Conservation (phyloP, 1,140 invertebrate genomes). For the Drosophila fuyamai region DNA sequence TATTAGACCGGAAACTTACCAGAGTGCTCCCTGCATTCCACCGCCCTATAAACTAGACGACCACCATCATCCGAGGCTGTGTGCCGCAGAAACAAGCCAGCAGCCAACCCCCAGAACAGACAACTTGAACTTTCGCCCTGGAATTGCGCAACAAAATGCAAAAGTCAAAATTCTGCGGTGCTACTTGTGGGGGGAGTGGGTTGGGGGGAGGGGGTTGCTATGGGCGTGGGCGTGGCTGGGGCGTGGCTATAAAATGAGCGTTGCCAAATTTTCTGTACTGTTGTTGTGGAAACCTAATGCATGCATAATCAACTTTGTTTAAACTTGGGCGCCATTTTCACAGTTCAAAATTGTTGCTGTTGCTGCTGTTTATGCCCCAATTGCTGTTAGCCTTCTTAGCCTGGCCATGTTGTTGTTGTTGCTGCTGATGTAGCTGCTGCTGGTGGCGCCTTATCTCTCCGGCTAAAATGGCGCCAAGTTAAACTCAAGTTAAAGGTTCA, state of each 20-base stretch:
- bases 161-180: constrained; percentile 72
- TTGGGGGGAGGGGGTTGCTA: neutral
- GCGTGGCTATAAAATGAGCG: constrained; percentile 76
- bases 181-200: constrained; percentile 1
- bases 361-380: constrained; percentile 71
- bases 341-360: constrained; percentile 44
- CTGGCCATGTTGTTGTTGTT: constrained; percentile 2
- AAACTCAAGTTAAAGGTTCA: constrained; percentile 83
- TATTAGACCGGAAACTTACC: constrained; percentile 55
- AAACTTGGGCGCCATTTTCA: constrained; percentile 73
- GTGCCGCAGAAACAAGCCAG: constrained; percentile 30
- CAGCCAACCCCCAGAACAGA: constrained; percentile 46
- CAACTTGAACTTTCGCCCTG: constrained; percentile 78
- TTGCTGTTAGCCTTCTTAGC: constrained; percentile 52
- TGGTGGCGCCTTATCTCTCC: constrained; percentile 72
- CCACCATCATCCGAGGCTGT: neutral
- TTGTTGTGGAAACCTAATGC: constrained; percentile 78
- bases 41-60: constrained; percentile 15
- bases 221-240: neutral
- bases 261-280: constrained; percentile 74
- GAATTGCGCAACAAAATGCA: constrained; percentile 82
- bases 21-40: constrained; percentile 5
- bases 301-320: constrained; percentile 83
- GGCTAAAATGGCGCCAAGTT: constrained; percentile 77
- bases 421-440: constrained; percentile 31